A percentile compares a stretch with the other conserved stretches of the same genome.
Evolutionary conservation across 1,140 invertebrate species (phyloP).

Genomic region (Parasteatoda tepidariorum): DNA sequence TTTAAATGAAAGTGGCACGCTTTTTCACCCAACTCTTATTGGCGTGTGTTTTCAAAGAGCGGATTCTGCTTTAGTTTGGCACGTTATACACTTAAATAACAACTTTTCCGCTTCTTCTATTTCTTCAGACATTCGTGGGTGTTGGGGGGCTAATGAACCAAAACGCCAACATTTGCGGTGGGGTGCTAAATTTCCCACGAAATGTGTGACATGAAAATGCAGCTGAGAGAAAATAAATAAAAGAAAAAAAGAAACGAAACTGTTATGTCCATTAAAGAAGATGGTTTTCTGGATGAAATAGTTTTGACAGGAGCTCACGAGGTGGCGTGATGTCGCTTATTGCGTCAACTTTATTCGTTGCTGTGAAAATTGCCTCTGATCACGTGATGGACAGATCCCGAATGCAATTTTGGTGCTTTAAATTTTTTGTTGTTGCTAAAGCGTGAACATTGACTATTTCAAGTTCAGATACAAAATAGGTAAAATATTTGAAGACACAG

Average conservation of each 20-base stretch:
- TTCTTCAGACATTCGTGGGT: no score
- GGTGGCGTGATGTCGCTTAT: constrained; percentile 37
- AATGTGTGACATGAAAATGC: not conserved
- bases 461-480: no score
- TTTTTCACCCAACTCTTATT: no score
- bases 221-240: not conserved
- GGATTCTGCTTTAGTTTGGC: no score
- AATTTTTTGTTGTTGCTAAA: no score
- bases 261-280: not conserved
- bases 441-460: no score
- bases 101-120: not conserved
- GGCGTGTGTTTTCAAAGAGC: no score
- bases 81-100: constrained; percentile 28
- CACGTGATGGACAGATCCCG: no score
- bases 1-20: no score
- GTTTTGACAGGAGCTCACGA: not conserved
- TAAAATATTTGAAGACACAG: no score
- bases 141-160: not conserved
- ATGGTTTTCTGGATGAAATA: not conserved
- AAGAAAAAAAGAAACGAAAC: not conserved
- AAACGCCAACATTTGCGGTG: constrained; percentile 18
- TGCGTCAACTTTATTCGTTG: constrained; percentile 11
- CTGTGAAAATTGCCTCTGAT: not conserved
- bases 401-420: no score
- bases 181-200: constrained; percentile 15